phyloP scores from a whole-genome alignment of 2,888 invertebrate genomes.

The Hemicrepidius hirtus region DNA sequence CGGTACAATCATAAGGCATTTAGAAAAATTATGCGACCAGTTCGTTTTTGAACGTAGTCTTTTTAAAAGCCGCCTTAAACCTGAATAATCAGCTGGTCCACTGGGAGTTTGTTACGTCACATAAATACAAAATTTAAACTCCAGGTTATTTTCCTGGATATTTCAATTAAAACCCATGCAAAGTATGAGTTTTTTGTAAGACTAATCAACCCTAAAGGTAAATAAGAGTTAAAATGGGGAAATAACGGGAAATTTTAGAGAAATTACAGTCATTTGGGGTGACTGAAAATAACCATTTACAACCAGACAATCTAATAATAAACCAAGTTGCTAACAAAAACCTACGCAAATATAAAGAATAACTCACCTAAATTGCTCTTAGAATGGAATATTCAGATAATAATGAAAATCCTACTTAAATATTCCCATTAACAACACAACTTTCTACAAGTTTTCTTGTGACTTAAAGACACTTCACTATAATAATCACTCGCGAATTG shows the following conservation, averaged over 20 bases:
- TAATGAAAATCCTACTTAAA: constrained; percentile 20
- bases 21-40: constrained; percentile 46
- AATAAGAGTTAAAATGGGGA: background rate
- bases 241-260: background rate
- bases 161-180: background rate
- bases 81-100: constrained; percentile 40
- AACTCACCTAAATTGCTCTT: constrained; percentile 26
- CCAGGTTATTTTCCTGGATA: constrained; percentile 14
- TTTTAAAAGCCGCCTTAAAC: constrained; percentile 26
- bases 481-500: constrained; percentile 28
- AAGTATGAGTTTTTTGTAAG: background rate
- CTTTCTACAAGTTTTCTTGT: background rate
- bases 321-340: constrained; percentile 16
- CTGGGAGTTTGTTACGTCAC: constrained; percentile 43
- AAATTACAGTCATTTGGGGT: constrained; percentile 5
- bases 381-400: background rate
- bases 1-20: constrained; percentile 51
- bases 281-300: constrained; percentile 27
- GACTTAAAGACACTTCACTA: constrained; percentile 29
- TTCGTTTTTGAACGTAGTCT: constrained; percentile 25
- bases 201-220: background rate
- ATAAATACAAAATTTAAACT: constrained; percentile 44
- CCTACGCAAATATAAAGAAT: constrained; percentile 7
- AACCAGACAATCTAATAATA: constrained; percentile 26
- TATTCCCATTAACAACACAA: constrained; percentile 30